These are phyloP conservation scores for Tretioscincus oriximinensis DNA, from an alignment of 2,113 vertebrate species.

Conservation along the genomic window DNA sequence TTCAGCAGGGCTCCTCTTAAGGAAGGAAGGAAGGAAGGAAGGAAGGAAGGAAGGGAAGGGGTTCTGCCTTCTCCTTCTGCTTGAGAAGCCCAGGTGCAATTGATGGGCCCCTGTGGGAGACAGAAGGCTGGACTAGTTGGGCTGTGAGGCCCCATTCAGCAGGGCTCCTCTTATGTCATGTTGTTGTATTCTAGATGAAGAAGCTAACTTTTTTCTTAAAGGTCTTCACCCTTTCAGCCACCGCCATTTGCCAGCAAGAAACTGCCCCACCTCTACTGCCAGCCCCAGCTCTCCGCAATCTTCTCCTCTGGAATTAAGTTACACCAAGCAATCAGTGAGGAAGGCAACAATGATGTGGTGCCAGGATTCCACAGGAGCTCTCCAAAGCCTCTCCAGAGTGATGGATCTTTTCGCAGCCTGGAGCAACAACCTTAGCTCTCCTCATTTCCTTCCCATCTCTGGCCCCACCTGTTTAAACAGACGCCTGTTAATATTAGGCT, in stretches of 20 bases:
- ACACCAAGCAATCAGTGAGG: background rate
- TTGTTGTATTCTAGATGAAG: too few species aligned
- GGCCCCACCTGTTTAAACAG: background rate
- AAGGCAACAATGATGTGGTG: background rate
- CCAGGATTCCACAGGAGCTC: background rate
- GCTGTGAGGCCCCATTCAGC: too few species aligned
- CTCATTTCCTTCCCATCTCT: background rate
- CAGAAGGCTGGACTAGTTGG: too few species aligned
- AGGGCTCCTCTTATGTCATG: too few species aligned
- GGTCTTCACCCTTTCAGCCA: background rate
- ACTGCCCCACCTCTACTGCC: background rate
- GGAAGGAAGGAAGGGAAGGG: too few species aligned
- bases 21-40: too few species aligned
- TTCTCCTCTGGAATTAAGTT: background rate
- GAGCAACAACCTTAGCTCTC: background rate
- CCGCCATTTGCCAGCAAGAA: conserved; percentile 13
- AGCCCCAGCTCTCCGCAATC: background rate
- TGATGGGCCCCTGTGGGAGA: too few species aligned
- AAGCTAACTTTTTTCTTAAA: background rate
- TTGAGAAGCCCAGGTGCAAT: too few species aligned
- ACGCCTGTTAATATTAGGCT: background rate
- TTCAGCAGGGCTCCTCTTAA: too few species aligned
- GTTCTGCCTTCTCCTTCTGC: too few species aligned
- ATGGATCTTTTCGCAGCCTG: too few species aligned
- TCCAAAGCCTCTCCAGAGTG: background rate